Evolutionary conservation across 2,113 vertebrate genomes (phyloP).

Genomic region (Gambusia affinis): DNA sequence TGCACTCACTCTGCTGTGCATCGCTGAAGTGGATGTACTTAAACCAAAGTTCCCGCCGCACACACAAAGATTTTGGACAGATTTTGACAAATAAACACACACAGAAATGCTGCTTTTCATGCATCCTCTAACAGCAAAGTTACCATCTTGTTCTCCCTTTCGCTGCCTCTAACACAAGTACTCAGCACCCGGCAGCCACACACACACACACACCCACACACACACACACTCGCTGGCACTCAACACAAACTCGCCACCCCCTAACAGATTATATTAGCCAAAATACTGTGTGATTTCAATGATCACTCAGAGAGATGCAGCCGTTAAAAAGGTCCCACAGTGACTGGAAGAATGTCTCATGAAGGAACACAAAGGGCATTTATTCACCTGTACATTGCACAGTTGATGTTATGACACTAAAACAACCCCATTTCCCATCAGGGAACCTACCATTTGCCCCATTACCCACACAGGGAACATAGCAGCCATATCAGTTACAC

Average conservation of each 20-base stretch:
- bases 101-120: neutral
- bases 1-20: slow-evolving; percentile 10
- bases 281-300: slow-evolving; percentile 34
- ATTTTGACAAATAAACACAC: slow-evolving; percentile 13
- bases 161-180: slow-evolving; percentile 7
- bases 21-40: slow-evolving; percentile 22
- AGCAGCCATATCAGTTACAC: slow-evolving; percentile 50
- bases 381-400: slow-evolving; percentile 27
- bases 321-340: slow-evolving; percentile 43
- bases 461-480: slow-evolving; percentile 67
- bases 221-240: slow-evolving; percentile 1
- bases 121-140: neutral
- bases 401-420: slow-evolving; percentile 40
- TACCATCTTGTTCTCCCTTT: neutral
- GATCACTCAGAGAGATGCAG: slow-evolving; percentile 47
- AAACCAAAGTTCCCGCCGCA: slow-evolving; percentile 16
- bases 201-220: neutral
- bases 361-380: slow-evolving; percentile 47
- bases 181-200: slow-evolving; percentile 4
- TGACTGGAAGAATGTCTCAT: slow-evolving; percentile 37
- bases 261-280: slow-evolving; percentile 46
- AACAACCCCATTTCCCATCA: slow-evolving; percentile 54
- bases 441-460: slow-evolving; percentile 59
- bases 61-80: slow-evolving; percentile 27
- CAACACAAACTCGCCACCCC: too few relatives aligned